These are phyloP conservation scores for Drosophila baimaii DNA, from an alignment of 1,140 invertebrate genomes.

Conservation along the genomic window DNA sequence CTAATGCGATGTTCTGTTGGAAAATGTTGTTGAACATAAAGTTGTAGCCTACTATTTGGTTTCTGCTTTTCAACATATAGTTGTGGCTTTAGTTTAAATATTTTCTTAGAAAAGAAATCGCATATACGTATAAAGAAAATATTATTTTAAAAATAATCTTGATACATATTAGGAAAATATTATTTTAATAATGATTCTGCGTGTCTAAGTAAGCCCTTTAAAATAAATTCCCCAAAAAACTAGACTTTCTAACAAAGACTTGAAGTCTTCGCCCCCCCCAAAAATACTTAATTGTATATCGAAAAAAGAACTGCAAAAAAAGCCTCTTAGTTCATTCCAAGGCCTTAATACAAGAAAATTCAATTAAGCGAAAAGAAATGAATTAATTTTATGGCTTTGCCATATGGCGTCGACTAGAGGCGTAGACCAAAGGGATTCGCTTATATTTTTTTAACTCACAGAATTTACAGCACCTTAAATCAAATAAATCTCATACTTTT, in stretches of 20 bases:
- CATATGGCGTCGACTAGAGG: neutral
- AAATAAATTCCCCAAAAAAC: neutral
- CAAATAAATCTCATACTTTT: neutral
- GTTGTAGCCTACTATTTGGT: neutral
- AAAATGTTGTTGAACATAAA: neutral
- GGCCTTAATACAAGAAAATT: constrained; percentile 18
- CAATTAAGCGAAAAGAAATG: constrained; percentile 23
- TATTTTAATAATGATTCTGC: neutral
- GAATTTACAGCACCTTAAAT: neutral
- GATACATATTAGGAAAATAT: no score
- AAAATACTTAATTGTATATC: neutral
- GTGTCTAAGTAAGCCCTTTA: neutral
- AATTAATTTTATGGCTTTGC: constrained; percentile 22
- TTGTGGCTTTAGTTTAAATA: no score
- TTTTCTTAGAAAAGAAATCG: no score
- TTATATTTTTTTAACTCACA: no score
- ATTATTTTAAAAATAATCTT: no score
- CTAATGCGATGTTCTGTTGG: neutral
- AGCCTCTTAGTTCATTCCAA: constrained; percentile 4
- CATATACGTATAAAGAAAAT: no score
- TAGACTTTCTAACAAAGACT: neutral
- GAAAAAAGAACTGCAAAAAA: neutral
- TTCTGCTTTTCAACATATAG: no score
- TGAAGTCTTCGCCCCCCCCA: neutral
- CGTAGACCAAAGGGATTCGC: neutral